phyloP scores from a whole-genome alignment of 2,797 vertebrate genomes.

The Odontamblyopus rebecca region DNA sequence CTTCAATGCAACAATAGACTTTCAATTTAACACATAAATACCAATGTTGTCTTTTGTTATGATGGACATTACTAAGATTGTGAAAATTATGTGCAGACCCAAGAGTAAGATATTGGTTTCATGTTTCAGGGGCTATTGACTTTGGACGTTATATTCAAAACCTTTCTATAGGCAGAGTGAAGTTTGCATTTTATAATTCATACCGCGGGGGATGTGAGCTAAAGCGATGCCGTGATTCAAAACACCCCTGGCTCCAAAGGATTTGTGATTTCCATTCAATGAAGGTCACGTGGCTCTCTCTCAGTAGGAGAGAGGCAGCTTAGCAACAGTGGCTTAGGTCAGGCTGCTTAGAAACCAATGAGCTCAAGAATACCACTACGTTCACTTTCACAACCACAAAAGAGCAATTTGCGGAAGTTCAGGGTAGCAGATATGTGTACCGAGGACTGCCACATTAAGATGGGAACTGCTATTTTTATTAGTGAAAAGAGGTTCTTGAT shows the following conservation, averaged over 20 bases:
- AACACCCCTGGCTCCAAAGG: conserved; percentile 36
- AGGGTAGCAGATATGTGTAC: neutral
- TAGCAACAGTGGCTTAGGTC: conserved; percentile 68
- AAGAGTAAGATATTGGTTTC: neutral
- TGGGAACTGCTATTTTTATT: neutral
- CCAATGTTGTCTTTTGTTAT: too few species aligned
- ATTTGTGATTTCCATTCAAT: conserved; percentile 60
- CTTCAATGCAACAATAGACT: neutral
- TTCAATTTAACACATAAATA: neutral
- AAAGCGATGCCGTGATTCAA: conserved; percentile 34
- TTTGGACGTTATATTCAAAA: neutral
- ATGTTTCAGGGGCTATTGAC: neutral
- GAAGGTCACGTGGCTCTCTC: conserved; percentile 53
- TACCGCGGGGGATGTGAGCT: conserved; percentile 1
- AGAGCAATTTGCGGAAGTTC: conserved; percentile 17
- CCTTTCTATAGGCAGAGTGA: neutral
- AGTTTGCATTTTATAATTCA: neutral
- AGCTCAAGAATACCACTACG: conserved; percentile 33
- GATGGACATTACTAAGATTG: neutral
- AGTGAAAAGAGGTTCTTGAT: neutral
- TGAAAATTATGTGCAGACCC: neutral
- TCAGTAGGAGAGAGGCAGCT: conserved; percentile 58
- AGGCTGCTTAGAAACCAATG: conserved; percentile 54
- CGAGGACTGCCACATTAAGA: neutral
- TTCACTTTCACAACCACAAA: conserved; percentile 38